Percentiles rank a stretch among this genome's conserved stretches.
Conservation (phyloP, 2,888 invertebrate species). For the Lasioglossum pauxillum region DNA sequence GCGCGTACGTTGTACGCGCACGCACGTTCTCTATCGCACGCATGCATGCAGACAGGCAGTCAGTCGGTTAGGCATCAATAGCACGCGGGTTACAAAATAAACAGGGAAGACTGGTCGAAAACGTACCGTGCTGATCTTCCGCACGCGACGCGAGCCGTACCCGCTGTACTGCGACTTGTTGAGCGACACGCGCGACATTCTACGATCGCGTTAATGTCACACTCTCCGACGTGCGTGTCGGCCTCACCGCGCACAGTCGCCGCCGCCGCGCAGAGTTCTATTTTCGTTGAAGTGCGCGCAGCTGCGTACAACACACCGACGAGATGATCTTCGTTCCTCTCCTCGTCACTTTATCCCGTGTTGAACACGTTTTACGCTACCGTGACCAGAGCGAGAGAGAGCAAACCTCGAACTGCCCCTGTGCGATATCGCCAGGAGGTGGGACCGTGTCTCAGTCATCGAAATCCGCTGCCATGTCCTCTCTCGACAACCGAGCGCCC, state of each 20-base stretch:
- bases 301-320: constrained; percentile 58
- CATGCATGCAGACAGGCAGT: neutral
- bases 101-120: constrained; percentile 30
- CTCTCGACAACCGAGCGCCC: constrained; percentile 30
- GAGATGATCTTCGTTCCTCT: constrained; percentile 36
- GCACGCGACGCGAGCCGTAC: constrained; percentile 83
- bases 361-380: constrained; percentile 21
- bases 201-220: constrained; percentile 71
- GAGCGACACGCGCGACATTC: constrained; percentile 84
- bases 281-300: constrained; percentile 71
- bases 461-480: constrained; percentile 82
- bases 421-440: constrained; percentile 39
- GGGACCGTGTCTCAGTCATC: constrained; percentile 73
- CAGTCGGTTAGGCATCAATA: neutral
- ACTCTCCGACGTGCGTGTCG: constrained; percentile 45
- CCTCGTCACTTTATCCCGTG: constrained; percentile 56
- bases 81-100: constrained; percentile 29
- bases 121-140: constrained; percentile 84
- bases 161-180: constrained; percentile 84
- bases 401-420: constrained; percentile 26
- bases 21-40: neutral
- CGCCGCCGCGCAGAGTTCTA: constrained; percentile 51
- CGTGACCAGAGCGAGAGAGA: neutral
- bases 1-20: constrained; percentile 8
- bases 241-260: constrained; percentile 42